Percentiles rank a stretch among this genome's conserved stretches.
phyloP scores from a whole-genome alignment of 2,888 invertebrate species.

The Tillus elongatus region DNA sequence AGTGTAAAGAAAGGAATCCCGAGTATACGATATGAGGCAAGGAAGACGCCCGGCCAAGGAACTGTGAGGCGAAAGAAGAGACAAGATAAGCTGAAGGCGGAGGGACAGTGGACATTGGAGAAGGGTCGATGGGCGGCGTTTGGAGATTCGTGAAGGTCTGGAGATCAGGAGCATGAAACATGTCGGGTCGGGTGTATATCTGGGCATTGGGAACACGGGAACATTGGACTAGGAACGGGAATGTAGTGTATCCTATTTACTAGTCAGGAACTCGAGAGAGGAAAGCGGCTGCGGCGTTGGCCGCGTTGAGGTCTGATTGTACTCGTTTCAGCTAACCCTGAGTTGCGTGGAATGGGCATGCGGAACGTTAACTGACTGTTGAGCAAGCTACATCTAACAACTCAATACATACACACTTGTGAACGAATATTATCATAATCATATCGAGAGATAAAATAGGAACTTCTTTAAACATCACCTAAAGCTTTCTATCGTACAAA shows the following conservation, averaged over 20 bases:
- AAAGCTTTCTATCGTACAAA: conserved; percentile 44
- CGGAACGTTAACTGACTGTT: conserved; percentile 40
- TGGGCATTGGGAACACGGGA: no score
- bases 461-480: conserved; percentile 46
- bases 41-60: conserved; percentile 31
- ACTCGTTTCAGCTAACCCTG: conserved; percentile 34
- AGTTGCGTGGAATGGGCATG: conserved; percentile 41
- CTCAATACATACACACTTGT: conserved; percentile 41
- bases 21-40: conserved; percentile 22
- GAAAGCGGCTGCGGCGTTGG: conserved; percentile 33
- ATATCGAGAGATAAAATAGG: conserved; percentile 46
- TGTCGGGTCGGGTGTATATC: no score
- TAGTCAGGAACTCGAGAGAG: conserved; percentile 43
- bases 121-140: conserved; percentile 14
- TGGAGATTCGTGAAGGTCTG: conserved; percentile 21
- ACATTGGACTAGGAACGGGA: no score
- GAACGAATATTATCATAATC: conserved; percentile 37
- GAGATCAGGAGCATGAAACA: no score
- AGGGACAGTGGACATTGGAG: conserved; percentile 12
- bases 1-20: neutral
- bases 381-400: conserved; percentile 45
- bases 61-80: conserved; percentile 15
- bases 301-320: conserved; percentile 38
- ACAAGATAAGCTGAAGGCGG: conserved; percentile 15
- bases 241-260: conserved; percentile 33